Evolutionary conservation across 1,140 invertebrate species (phyloP).

Genomic region (Melipona quadrifasciata): DNA sequence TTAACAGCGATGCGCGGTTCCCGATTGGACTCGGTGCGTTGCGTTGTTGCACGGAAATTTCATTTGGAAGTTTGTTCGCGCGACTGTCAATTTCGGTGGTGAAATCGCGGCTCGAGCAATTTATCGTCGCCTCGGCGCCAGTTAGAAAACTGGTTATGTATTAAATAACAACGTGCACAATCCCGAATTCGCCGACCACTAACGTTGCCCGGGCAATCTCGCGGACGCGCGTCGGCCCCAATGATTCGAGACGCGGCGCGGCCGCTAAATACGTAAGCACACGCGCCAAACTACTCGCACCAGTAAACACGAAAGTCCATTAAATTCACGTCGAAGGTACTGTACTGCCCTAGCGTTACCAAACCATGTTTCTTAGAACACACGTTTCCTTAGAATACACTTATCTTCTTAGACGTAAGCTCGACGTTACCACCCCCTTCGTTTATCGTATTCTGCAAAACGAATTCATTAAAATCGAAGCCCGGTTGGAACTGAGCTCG

Average conservation of each 20-base stretch:
- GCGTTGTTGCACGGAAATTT: constrained; percentile 6
- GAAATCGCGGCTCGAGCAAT: background rate
- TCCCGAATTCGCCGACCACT: background rate
- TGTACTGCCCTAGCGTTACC: background rate
- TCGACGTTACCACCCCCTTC: background rate
- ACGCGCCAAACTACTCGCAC: background rate
- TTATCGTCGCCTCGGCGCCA: background rate
- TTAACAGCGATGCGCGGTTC: background rate
- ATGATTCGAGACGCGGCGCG: background rate
- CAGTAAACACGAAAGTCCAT: constrained; percentile 23
- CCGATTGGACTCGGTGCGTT: background rate
- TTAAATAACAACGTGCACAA: background rate
- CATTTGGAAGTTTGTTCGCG: constrained; percentile 7
- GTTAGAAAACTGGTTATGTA: background rate
- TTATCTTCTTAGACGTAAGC: constrained; percentile 8
- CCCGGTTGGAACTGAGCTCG: background rate
- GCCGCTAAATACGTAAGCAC: background rate
- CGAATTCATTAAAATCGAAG: constrained; percentile 37
- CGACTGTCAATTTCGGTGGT: background rate
- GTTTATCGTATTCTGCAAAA: background rate
- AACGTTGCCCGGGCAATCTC: background rate
- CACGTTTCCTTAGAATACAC: background rate
- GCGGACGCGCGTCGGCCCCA: background rate
- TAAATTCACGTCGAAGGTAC: constrained; percentile 18
- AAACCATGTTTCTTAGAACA: constrained; percentile 5